Evolutionary conservation across 2,113 vertebrate genomes (phyloP).

Genomic region (Oryzias curvinotus): DNA sequence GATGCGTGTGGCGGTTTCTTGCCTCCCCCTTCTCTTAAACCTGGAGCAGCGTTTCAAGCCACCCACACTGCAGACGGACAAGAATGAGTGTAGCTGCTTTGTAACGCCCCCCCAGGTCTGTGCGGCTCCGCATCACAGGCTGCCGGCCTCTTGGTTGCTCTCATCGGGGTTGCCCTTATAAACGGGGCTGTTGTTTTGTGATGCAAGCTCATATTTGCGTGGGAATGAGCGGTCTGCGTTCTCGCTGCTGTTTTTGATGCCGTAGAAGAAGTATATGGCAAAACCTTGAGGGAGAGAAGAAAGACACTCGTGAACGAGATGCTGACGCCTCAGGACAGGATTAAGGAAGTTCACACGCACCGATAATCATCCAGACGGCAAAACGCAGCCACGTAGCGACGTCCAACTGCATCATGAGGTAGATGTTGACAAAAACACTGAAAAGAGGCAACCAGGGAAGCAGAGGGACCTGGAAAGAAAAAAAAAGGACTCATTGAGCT

Average conservation of each 20-base stretch:
- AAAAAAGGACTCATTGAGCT: too few relatives aligned
- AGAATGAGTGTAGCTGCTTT: constrained; percentile 22
- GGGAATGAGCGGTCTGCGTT: constrained; percentile 50
- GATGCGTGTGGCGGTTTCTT: constrained; percentile 37
- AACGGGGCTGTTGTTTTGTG: constrained; percentile 69
- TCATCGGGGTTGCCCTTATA: constrained; percentile 59
- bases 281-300: constrained; percentile 77
- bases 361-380: constrained; percentile 86
- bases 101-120: constrained; percentile 20
- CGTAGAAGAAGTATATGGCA: constrained; percentile 89
- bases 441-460: constrained; percentile 87
- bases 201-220: constrained; percentile 52
- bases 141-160: constrained; percentile 64
- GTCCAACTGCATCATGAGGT: constrained; percentile 96
- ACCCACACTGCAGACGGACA: constrained; percentile 25
- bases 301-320: neutral
- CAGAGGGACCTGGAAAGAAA: constrained; percentile 84
- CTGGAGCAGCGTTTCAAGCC: constrained; percentile 16
- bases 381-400: constrained; percentile 86
- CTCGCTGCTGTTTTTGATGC: constrained; percentile 86
- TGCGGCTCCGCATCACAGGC: constrained; percentile 49
- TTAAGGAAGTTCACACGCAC: constrained; percentile 56
- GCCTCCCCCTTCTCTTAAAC: constrained; percentile 39
- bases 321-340: neutral
- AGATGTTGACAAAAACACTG: constrained; percentile 92